Evolutionary conservation across 2,888 invertebrate species (phyloP), one percentile per base, ranked within the genome.

Genomic region (Terebella lapidaria): DNA sequence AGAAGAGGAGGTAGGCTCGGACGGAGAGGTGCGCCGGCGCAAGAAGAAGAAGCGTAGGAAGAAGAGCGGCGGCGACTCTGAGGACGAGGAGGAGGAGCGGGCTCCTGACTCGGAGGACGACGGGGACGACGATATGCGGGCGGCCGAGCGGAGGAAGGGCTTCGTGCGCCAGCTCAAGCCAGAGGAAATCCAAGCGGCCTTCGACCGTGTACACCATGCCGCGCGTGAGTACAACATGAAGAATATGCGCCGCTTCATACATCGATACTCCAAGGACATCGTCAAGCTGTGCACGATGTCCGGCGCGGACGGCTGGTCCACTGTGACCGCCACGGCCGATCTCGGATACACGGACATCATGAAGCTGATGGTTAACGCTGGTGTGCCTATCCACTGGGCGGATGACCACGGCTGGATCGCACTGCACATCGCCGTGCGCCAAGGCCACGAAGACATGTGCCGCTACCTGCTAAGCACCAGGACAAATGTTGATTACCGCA

Each of bases 401-500:
- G 66, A 66, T 46, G 57, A 46, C 15, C 59, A 66, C 47, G 66
- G 66, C 57, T 66, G 66, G 66, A 3, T 56, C 27, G 62, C 64
- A 1, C 56, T 66, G 30, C 66, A 66, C 53, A 42, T 56, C 20
- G 66, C 64, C 4, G 61, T 46, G 3, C 52, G 56, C 18, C 56
- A 60, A 25, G 56, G 54, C 24, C 51, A 60, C 54, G 53, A 49
- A 15, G 60, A 56, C 5, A 35, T 62, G 49, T 30, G 60, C 26
- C 22, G 57, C 24, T 63, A 54, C 57, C 30, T 66, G 5, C 56
- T 64, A 25, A 46, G 35, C 20, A 35, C 54, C 5, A 42, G 51
- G 26, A 54, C 46, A 3, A 58, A 66, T 51, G 57, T 62, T 1
- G 59, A 65, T 47, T 56, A 54, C 46, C 47, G 56, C 4, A 66